phyloP scores from a whole-genome alignment of 2,888 invertebrate species.

The Ormyrus nitidulus region DNA sequence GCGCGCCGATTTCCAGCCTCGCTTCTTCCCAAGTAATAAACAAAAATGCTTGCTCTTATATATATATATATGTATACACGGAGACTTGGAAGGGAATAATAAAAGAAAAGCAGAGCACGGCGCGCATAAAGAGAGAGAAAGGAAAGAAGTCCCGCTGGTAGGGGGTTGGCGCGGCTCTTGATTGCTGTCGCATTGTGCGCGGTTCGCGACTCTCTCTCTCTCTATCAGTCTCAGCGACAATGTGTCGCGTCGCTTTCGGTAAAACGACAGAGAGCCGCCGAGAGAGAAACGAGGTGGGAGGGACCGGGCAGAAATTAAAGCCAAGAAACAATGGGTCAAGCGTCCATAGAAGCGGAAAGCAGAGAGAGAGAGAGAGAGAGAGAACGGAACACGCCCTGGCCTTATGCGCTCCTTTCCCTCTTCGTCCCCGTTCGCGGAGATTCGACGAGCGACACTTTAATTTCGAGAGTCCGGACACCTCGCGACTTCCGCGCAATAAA shows the following conservation, averaged over 20 bases:
- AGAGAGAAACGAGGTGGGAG: slow-evolving; percentile 66
- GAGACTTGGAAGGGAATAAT: too few relatives aligned
- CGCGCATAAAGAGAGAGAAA: slow-evolving; percentile 1
- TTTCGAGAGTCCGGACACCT: slow-evolving; percentile 15
- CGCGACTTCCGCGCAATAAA: slow-evolving; percentile 43
- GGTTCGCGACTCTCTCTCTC: too few relatives aligned
- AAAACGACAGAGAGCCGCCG: slow-evolving; percentile 57
- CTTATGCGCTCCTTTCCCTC: slow-evolving; percentile 58
- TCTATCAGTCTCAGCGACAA: too few relatives aligned
- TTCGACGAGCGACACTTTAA: neutral
- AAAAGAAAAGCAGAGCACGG: neutral
- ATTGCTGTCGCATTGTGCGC: slow-evolving; percentile 75
- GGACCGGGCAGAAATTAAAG: slow-evolving; percentile 59
- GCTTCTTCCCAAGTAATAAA: too few relatives aligned
- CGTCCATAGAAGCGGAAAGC: slow-evolving; percentile 72
- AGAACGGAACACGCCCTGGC: slow-evolving; percentile 71
- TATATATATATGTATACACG: too few relatives aligned
- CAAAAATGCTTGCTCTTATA: too few relatives aligned
- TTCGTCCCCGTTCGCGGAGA: neutral
- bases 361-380: slow-evolving; percentile 33
- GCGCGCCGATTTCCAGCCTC: too few relatives aligned
- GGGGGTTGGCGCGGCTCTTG: slow-evolving; percentile 70
- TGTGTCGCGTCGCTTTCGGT: too few relatives aligned
- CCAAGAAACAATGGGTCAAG: slow-evolving; percentile 74
- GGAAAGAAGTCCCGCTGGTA: slow-evolving; percentile 48